A percentile compares a stretch with the other conserved stretches of the same genome.
Evolutionary conservation across 2,888 invertebrate genomes (phyloP).

Genomic region (Crioceris asparagi): DNA sequence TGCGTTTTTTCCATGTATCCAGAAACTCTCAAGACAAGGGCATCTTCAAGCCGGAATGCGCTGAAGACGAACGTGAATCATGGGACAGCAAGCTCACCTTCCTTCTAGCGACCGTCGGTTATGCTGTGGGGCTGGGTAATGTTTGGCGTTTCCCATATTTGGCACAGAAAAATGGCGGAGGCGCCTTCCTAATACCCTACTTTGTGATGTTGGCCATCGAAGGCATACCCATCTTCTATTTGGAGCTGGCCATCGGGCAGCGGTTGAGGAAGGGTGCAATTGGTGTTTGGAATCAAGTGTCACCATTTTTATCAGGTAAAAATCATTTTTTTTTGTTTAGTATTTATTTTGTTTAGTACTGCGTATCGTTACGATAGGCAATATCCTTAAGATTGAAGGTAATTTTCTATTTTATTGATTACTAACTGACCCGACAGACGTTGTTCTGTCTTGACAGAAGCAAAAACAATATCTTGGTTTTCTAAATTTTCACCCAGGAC

Average conservation of each 20-base stretch:
- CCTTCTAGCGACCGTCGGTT: constrained; percentile 77
- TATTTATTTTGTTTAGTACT: no score
- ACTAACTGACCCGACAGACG: no score
- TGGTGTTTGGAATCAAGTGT: constrained; percentile 91
- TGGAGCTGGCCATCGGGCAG: constrained; percentile 93
- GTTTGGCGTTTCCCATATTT: constrained; percentile 94
- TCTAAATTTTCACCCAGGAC: no score
- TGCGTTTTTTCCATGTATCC: not conserved
- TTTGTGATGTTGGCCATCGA: constrained; percentile 90
- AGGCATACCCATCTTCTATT: constrained; percentile 91
- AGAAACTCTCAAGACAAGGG: constrained; percentile 38
- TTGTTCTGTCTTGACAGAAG: no score
- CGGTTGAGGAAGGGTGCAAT: constrained; percentile 86
- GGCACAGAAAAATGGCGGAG: constrained; percentile 90
- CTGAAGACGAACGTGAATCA: constrained; percentile 65
- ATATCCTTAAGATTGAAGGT: no score
- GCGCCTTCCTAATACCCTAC: constrained; percentile 95
- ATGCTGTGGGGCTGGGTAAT: constrained; percentile 89
- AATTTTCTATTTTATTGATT: no score
- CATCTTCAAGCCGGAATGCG: constrained; percentile 44
- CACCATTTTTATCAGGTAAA: constrained; percentile 67
- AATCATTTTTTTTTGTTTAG: no score
- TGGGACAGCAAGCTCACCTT: constrained; percentile 93
- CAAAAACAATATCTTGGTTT: no score
- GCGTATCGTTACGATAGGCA: no score